Conservation (phyloP, 2,888 invertebrate genomes). For the Emesis furor region DNA sequence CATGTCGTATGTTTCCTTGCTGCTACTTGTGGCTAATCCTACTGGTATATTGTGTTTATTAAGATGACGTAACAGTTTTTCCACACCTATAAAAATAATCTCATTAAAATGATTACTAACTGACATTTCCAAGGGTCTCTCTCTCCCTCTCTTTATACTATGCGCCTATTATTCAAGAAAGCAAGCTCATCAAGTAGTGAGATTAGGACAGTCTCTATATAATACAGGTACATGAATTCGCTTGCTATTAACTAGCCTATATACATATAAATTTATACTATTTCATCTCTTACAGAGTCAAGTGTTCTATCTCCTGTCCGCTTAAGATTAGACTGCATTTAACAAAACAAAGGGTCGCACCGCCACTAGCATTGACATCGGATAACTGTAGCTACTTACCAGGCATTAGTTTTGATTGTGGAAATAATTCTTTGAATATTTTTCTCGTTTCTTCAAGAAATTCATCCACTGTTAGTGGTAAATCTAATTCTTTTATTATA, state of each 20-base stretch:
- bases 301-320: too few relatives aligned
- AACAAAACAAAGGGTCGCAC: too few relatives aligned
- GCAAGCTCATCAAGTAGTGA: too few relatives aligned
- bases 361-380: neutral
- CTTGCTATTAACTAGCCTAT: too few relatives aligned
- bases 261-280: too few relatives aligned
- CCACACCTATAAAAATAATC: conserved; percentile 93
- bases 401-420: conserved; percentile 93
- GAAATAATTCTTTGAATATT: conserved; percentile 92
- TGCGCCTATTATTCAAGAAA: too few relatives aligned
- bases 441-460: conserved; percentile 92
- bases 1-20: conserved; percentile 94
- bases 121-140: too few relatives aligned
- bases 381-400: conserved; percentile 87
- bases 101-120: neutral
- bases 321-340: too few relatives aligned
- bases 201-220: too few relatives aligned
- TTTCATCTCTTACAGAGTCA: too few relatives aligned
- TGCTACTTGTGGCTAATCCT: conserved; percentile 97
- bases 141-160: too few relatives aligned
- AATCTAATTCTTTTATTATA: conserved; percentile 92
- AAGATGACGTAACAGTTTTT: conserved; percentile 95
- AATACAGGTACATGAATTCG: too few relatives aligned
- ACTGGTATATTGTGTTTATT: conserved; percentile 95
- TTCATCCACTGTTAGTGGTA: conserved; percentile 94